Evolutionary conservation across 2,888 invertebrate genomes (phyloP), one percentile per base, ranked within the genome.

Genomic region (Chaetogeoica ovagalla): DNA sequence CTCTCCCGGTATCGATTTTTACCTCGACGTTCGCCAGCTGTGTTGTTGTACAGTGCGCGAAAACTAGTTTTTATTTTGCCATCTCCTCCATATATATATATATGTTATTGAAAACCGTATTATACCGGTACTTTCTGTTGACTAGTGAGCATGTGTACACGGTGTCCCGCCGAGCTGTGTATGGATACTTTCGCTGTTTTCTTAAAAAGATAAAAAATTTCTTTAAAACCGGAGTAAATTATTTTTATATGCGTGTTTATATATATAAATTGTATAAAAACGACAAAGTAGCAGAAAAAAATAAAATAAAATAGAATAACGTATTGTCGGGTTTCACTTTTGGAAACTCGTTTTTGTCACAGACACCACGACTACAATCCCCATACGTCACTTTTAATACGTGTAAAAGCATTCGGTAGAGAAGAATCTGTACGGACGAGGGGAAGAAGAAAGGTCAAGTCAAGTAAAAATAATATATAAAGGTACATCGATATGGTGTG

Each of bases 121-220:
- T 59, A 21, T 59, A 48, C 60, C 13, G 21, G 59, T 72, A 43
- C 19, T 48, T 13, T 48, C 9, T n/a, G 9, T 9, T 8, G 63
- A 37, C 8, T 9, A 70, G 52, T 43, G 30, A 30, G 30, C 4
- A 30, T 30, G 4, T 30, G 4, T 30, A 30, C 4, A 30, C 4
- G 0, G 43, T 9, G 57, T 15, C 15, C 19, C 19, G 9, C 19
- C n/a, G n/a, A n/a, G 69, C 30, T 9, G n/a, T 9, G n/a, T 17
- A 9, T 39, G 7, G 37, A 63, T 63, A 79, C 70, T 79, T 79
- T 79, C 77, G 70, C 77, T 79, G 70, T 62, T 62, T 70, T 79
- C 60, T 55, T 52, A 70, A 69, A 55, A 37, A 23, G 11, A 30
- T n/a, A 43, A 19, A 57, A 9, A 6, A 75, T 66, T 57, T 75